Evolutionary conservation across 2,888 invertebrate species (phyloP).

Genomic region (Drosophila heteroneura): DNA sequence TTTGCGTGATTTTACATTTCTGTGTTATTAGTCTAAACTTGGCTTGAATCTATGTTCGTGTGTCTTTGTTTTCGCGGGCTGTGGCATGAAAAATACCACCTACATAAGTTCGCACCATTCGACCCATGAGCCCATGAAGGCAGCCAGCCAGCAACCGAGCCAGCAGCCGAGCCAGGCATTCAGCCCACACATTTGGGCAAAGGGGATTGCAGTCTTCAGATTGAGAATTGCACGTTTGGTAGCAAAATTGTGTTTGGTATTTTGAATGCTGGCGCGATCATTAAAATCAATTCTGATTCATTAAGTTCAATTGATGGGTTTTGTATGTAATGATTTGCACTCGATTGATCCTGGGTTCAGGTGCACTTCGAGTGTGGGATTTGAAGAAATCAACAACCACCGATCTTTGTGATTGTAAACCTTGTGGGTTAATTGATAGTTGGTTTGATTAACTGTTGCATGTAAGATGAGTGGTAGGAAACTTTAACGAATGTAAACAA

Average conservation of each 20-base stretch:
- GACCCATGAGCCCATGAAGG: conserved; percentile 45
- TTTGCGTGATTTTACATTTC: conserved; percentile 73
- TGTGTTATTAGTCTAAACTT: conserved; percentile 72
- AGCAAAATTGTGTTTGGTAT: conserved; percentile 55
- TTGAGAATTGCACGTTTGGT: conserved; percentile 48
- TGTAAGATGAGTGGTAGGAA: background rate
- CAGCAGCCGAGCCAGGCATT: background rate
- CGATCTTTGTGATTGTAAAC: conserved; percentile 12
- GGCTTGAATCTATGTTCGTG: conserved; percentile 40
- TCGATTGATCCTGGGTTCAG: conserved; percentile 34
- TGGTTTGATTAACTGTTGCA: conserved; percentile 1
- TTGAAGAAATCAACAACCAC: conserved; percentile 19
- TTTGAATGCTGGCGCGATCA: conserved; percentile 50
- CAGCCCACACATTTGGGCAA: conserved; percentile 40
- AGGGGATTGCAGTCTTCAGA: background rate
- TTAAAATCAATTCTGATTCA: conserved; percentile 63
- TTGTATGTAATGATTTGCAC: conserved; percentile 25
- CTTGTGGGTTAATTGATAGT: conserved; percentile 9
- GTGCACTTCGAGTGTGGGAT: conserved; percentile 33
- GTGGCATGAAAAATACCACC: conserved; percentile 34
- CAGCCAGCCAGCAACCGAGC: conserved; percentile 5
- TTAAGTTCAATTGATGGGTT: conserved; percentile 45
- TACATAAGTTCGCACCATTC: conserved; percentile 45
- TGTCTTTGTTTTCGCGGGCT: conserved; percentile 18
- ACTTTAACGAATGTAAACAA: background rate